These are phyloP conservation scores for Lycodopsis pacificus DNA, from an alignment of 2,797 vertebrate species.

Conservation along the genomic window DNA sequence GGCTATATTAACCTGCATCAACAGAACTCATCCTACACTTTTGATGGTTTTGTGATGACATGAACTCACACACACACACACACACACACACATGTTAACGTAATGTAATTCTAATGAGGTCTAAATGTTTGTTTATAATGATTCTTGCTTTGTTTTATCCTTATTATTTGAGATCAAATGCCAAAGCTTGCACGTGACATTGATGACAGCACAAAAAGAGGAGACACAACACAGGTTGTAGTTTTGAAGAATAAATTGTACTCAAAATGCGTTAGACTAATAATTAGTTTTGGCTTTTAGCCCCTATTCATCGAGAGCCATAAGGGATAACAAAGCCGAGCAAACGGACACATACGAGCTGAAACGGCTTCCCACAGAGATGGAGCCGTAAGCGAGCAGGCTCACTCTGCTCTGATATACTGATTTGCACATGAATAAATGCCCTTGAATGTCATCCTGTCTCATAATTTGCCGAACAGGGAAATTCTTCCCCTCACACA, in stretches of 20 bases:
- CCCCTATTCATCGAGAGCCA: constrained; percentile 44
- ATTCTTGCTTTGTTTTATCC: constrained; percentile 15
- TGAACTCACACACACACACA: constrained; percentile 44
- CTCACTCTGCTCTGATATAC: constrained; percentile 64
- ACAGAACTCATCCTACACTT: constrained; percentile 70
- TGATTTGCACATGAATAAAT: constrained; percentile 78
- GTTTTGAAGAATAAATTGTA: constrained; percentile 26
- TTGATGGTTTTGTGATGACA: constrained; percentile 70
- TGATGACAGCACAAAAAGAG: constrained; percentile 30
- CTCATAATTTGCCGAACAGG: constrained; percentile 72
- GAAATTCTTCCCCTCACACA: constrained; percentile 61
- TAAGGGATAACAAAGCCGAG: constrained; percentile 56
- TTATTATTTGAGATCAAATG: constrained; percentile 36
- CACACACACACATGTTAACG: constrained; percentile 14
- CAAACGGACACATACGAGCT: constrained; percentile 47
- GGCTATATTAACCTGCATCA: constrained; percentile 80
- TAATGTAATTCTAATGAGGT: constrained; percentile 26
- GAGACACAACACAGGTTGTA: constrained; percentile 15
- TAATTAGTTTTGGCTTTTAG: constrained; percentile 49
- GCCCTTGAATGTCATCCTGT: constrained; percentile 74
- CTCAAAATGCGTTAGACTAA: constrained; percentile 38
- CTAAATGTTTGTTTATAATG: constrained; percentile 40
- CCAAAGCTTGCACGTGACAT: constrained; percentile 26
- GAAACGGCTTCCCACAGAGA: constrained; percentile 58
- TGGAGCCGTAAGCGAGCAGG: constrained; percentile 50